Evolutionary conservation across 2,113 vertebrate species (phyloP), one percentile per base, ranked within the genome.

Genomic region (Brachyhypopomus gauderio): DNA sequence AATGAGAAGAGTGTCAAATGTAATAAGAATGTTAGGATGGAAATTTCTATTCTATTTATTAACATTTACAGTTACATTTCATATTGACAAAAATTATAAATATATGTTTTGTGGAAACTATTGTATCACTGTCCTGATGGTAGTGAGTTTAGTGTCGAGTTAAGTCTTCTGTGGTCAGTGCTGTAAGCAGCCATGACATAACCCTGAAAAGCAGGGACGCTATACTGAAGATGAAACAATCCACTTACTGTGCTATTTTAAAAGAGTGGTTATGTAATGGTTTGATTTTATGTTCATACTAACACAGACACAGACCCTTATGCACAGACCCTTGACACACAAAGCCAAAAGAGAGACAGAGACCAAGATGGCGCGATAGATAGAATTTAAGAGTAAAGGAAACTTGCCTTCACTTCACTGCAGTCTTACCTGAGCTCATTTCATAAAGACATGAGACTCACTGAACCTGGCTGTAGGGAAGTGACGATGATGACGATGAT

Each of bases 381-480:
- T 23, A 27, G 70, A 25, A 74, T 67, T 56, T 56, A 27, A 70
- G 27, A 77, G 30, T 19, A 66, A 67, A 56, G 38, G 23, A 62
- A 67, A 36, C 36, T 12, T 19, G 27, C 12, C 23, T 70, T 77
- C 55, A 63, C 55, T 41, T 69, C 22, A 12, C 48, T 38, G 16
- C 30, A 38, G 11, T 17, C 64, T 14, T 19, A 38, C 63, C 67
- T 30, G 41, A 48, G 27, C 63, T 38, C 64, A 16, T 36, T 67
- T 58, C n/a, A 56, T 45, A 52, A 30, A 59, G 52, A 27, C 14
- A 45, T 5, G 1, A 45, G 41, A 5, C 41, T 45, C 41, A 8
- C 34, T 70, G 64, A 70, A n/a, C n/a, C n/a, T n/a, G n/a, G n/a
- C n/a, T n/a, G n/a, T n/a, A n/a, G n/a, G n/a, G n/a, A n/a, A n/a